Evolutionary conservation across 2,797 vertebrate species (phyloP).

Genomic region (Eremophila alpestris): DNA sequence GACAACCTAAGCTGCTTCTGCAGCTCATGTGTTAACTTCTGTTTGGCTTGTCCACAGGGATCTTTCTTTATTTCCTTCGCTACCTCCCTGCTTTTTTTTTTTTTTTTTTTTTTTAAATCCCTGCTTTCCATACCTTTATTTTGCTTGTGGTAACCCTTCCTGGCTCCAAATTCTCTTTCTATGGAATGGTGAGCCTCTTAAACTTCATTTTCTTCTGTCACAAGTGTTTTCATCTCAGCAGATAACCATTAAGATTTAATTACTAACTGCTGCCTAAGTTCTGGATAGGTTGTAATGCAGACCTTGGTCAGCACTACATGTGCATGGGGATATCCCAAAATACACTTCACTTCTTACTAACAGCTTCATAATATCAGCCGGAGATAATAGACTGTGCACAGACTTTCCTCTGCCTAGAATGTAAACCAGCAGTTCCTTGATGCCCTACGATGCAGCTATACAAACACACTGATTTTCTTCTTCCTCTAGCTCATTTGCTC

Average conservation of each 20-base stretch:
- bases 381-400: conserved; percentile 14
- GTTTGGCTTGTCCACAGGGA: background rate
- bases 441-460: background rate
- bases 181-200: background rate
- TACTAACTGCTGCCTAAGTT: background rate
- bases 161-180: background rate
- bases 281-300: conserved; percentile 7
- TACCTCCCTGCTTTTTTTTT: background rate
- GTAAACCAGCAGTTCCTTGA: conserved; percentile 14
- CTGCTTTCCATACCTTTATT: background rate
- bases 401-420: conserved; percentile 24
- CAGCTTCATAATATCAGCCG: conserved; percentile 32
- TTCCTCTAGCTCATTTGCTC: conserved; percentile 44
- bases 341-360: conserved; percentile 40
- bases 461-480: conserved; percentile 43
- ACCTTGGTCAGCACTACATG: conserved; percentile 31
- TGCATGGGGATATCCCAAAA: conserved; percentile 2
- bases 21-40: background rate
- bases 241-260: conserved; percentile 58
- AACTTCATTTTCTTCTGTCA: background rate
- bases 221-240: conserved; percentile 29
- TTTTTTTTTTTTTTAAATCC: background rate
- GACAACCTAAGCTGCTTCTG: background rate
- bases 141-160: background rate
- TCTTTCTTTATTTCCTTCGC: background rate